Evolutionary conservation across 53 echinoderm and acorn worm species (phyloP).

Genomic region (Holothuria leucospilota): DNA sequence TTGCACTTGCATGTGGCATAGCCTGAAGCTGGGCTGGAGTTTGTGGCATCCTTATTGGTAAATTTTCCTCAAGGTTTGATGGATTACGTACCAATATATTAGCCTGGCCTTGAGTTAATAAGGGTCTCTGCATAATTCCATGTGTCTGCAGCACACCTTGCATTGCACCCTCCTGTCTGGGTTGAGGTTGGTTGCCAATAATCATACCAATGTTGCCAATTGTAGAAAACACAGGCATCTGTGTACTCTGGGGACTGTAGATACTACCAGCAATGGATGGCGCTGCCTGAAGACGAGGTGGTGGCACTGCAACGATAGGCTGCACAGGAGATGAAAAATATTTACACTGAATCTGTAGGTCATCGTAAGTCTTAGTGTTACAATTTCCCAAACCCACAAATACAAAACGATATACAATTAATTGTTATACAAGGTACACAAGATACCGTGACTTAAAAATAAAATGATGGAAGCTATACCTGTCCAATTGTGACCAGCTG

Average conservation of each 20-base stretch:
- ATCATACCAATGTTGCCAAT: conserved; percentile 19
- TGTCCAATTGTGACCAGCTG: too few relatives aligned
- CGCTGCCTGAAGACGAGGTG: conserved; percentile 19
- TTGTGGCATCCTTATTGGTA: conserved; percentile 34
- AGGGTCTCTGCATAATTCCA: conserved; percentile 11
- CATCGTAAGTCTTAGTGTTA: too few relatives aligned
- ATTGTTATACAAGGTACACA: too few relatives aligned
- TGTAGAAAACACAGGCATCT: conserved; percentile 8
- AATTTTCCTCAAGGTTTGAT: conserved; percentile 3
- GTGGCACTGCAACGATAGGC: too few relatives aligned
- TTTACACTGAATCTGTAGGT: too few relatives aligned
- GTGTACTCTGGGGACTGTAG: conserved; percentile 7
- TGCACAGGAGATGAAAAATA: too few relatives aligned
- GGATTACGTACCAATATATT: conserved; percentile 7
- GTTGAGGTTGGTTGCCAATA: conserved; percentile 7
- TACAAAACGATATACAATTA: too few relatives aligned
- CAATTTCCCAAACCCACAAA: too few relatives aligned
- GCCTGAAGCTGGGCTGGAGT: conserved; percentile 1
- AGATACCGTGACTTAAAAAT: too few relatives aligned
- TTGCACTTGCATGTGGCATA: too few relatives aligned
- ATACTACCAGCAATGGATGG: conserved; percentile 17
- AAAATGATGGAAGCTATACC: too few relatives aligned
- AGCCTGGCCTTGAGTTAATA: not conserved
- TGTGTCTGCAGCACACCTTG: conserved; percentile 8
- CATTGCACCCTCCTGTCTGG: conserved; percentile 15